phyloP scores from a whole-genome alignment of 2,113 vertebrate species.

The Lota lota region DNA sequence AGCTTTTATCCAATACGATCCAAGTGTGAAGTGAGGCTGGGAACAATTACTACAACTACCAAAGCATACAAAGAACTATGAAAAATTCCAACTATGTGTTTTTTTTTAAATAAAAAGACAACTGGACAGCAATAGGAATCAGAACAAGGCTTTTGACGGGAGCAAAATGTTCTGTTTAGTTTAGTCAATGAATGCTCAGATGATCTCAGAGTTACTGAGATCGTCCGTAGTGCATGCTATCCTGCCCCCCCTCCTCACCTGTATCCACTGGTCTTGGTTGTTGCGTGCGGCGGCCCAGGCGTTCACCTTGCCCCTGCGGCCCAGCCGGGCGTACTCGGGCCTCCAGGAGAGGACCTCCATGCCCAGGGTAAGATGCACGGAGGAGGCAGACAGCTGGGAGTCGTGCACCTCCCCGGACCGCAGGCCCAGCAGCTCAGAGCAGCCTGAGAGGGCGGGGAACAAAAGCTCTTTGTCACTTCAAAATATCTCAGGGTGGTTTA shows the following conservation, averaged over 20 bases:
- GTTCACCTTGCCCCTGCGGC: slow-evolving; percentile 89
- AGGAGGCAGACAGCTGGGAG: slow-evolving; percentile 83
- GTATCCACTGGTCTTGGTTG: slow-evolving; percentile 86
- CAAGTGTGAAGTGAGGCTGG: too few species aligned
- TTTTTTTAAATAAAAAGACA: too few species aligned
- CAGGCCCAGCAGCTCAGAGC: slow-evolving; percentile 87
- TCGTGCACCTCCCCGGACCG: slow-evolving; percentile 85
- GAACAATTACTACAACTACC: too few species aligned
- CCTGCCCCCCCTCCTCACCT: slow-evolving; percentile 67
- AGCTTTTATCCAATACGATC: too few species aligned
- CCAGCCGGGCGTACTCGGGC: slow-evolving; percentile 81
- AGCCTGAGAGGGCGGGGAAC: slow-evolving; percentile 65
- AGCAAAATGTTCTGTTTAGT: too few species aligned
- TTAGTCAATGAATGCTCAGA: too few species aligned
- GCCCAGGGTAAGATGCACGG: slow-evolving; percentile 82
- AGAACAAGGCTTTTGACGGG: too few species aligned
- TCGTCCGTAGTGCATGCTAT: too few species aligned
- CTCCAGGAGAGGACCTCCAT: slow-evolving; percentile 88
- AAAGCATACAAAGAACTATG: too few species aligned
- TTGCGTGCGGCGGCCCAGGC: slow-evolving; percentile 85
- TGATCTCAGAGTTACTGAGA: too few species aligned
- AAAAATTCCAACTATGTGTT: neutral
- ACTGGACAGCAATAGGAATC: too few species aligned
- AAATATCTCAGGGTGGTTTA: neutral
- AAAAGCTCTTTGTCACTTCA: neutral